Evolutionary conservation across 2,113 vertebrate genomes (phyloP), one percentile per base, ranked within the genome.

Genomic region (Tachysurus vachellii): DNA sequence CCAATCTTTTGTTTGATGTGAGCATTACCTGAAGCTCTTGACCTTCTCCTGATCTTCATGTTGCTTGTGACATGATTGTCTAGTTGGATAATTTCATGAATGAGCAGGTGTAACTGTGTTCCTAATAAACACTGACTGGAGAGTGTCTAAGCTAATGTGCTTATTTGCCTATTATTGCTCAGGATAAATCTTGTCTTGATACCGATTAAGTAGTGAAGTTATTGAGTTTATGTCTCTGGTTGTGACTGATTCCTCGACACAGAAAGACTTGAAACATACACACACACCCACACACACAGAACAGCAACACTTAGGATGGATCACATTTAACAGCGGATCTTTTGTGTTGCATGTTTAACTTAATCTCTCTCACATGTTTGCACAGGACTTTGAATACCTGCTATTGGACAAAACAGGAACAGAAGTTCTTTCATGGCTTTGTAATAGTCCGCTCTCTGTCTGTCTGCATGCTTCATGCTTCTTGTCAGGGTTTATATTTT

Each of bases 311-410:
- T 57, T 42, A 19, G 28, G 23, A 64, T 23, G 62, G 83, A 89
- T 91, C 91, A 88, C n/a, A 61, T 23, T 21, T 53, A 91, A 91
- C 90, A 93, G 76, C 42, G 36, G 47, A 16, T 70, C 82, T 84
- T 90, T 93, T 93, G 88, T 93, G 82, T 28, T 75, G 9, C 50
- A 83, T n/a, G 47, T 87, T 92, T 91, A 62, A 87, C 59, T 62
- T 28, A 28, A 86, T 84, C 84, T 77, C 85, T 79, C 83, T 92
- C 90, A 89, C 91, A 57, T 91, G 88, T 90, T 91, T 85, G 79
- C 73, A 83, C 36, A 77, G 54, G 86, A 73, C 68, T 82, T 86
- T 80, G 21, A 86, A 36, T 66, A 26, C 36, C 1, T 64, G 57
- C 73, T 64, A 47, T 62, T 23, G 12, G 31, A 53, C 14, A 36